Evolutionary conservation across 2,113 vertebrate species (phyloP), one percentile per base, ranked within the genome.

Genomic region (Typhlomys cinereus): DNA sequence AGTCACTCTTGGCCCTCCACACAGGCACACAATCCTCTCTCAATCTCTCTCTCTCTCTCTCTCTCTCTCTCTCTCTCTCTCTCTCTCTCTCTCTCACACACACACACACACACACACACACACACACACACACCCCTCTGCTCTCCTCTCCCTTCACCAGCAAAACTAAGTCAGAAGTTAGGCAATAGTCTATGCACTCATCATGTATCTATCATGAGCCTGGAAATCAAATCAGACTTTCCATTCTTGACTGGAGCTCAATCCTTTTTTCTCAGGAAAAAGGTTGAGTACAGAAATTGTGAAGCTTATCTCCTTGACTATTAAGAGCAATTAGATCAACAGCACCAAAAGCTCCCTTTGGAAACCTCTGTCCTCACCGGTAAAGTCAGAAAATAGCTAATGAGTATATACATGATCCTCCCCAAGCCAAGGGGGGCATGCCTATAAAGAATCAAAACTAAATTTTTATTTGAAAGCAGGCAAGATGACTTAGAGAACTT

Each of bases 391-490:
- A 90, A 76, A 66, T 10, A 39, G 61, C 25, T 5, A 74, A 44
- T 67, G 82, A 67, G 61, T 44, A 67, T 89, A 52, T 57, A 82
- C n/a, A n/a, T 67, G 62, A 90, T 64, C 29, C 27, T 52, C 50
- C 36, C 50, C 4, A 57, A 82, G 75, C 69, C 25, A 14, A 90
- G 48, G 54, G 44, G 17, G 62, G n/a, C 64, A 54, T 29, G 52
- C 89, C n/a, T 59, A 83, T 54, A 78, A 92, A 81, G 48, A 67
- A 89, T 62, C 59, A 86, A 89, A 96, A 89, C 46, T 15, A 70
- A 27, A 17, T 52, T 87, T 83, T 87, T 39, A 59, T 87, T 87
- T 73, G 21, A 78, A 93, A 78, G 48, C 3, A 34, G 29, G 80
- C 92, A 67, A 27, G 36, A 67, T 85, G 84, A 81, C 83, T 88